These are phyloP conservation scores for Mamestra configurata DNA, from an alignment of 1,140 invertebrate species.

Conservation along the genomic window DNA sequence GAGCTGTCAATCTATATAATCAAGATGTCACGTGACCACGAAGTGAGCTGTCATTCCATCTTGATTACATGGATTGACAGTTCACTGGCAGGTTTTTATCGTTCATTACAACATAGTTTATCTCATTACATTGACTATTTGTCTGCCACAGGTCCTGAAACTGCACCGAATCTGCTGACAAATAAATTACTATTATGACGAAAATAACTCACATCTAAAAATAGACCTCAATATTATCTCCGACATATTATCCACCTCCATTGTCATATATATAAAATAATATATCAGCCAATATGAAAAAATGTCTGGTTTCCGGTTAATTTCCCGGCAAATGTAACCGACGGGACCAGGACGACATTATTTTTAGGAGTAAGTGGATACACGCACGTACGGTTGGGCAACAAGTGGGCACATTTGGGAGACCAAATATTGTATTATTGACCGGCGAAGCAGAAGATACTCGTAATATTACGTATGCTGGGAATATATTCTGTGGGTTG, in stretches of 20 bases:
- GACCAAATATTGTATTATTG: slow-evolving; percentile 55
- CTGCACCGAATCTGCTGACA: too few relatives aligned
- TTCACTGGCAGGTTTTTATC: too few relatives aligned
- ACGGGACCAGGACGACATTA: slow-evolving; percentile 63
- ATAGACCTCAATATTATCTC: slow-evolving; percentile 3
- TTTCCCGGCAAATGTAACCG: slow-evolving; percentile 62
- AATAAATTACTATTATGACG: neutral
- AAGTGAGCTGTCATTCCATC: too few relatives aligned
- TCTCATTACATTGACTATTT: too few relatives aligned
- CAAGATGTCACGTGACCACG: too few relatives aligned
- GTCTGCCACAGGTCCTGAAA: too few relatives aligned
- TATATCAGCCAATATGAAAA: slow-evolving; percentile 54
- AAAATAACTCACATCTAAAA: neutral
- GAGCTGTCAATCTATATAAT: too few relatives aligned
- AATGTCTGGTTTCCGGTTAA: slow-evolving; percentile 65
- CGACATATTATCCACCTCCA: neutral
- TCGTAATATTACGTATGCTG: neutral
- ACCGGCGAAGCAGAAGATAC: slow-evolving; percentile 29
- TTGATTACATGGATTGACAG: too few relatives aligned
- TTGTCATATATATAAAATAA: slow-evolving; percentile 31
- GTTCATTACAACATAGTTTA: too few relatives aligned
- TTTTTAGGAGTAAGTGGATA: slow-evolving; percentile 64
- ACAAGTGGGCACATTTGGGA: slow-evolving; percentile 53
- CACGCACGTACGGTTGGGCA: slow-evolving; percentile 53
- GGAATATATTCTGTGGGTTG: neutral